Percentiles rank a stretch among this genome's conserved stretches.
These are phyloP conservation scores for Machaerirhynchus nigripectus DNA, from an alignment of 2,113 vertebrate genomes.

Conservation along the genomic window DNA sequence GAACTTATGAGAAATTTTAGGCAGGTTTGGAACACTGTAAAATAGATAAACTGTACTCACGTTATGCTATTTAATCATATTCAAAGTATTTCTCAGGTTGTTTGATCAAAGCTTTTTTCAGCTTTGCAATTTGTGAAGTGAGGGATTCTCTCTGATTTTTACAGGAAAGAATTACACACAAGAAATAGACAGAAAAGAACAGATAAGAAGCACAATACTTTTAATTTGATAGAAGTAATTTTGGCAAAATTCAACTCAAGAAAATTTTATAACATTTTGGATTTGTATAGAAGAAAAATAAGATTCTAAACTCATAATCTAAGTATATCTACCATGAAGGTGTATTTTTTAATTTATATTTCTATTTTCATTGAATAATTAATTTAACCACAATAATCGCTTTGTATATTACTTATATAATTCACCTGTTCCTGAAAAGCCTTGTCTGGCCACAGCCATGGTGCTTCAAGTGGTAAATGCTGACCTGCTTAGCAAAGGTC, in stretches of 20 bases:
- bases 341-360: background rate
- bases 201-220: background rate
- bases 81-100: background rate
- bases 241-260: background rate
- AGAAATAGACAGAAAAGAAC: background rate
- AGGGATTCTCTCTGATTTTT: background rate
- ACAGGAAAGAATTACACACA: background rate
- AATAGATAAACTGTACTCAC: background rate
- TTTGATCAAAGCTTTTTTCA: background rate
- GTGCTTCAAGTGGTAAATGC: background rate
- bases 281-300: background rate
- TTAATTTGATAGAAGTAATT: background rate
- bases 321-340: rapidly evolving
- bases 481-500: background rate
- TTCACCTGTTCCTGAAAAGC: background rate
- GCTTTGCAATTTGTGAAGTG: background rate
- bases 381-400: background rate
- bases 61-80: background rate
- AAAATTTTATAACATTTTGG: background rate
- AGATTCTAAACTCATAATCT: background rate
- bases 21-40: background rate
- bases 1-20: background rate
- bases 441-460: background rate
- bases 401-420: background rate
- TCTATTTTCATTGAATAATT: background rate